Evolutionary conservation across 92 coral and sea anemone species (phyloP).

Genomic region (Ricordea florida): DNA sequence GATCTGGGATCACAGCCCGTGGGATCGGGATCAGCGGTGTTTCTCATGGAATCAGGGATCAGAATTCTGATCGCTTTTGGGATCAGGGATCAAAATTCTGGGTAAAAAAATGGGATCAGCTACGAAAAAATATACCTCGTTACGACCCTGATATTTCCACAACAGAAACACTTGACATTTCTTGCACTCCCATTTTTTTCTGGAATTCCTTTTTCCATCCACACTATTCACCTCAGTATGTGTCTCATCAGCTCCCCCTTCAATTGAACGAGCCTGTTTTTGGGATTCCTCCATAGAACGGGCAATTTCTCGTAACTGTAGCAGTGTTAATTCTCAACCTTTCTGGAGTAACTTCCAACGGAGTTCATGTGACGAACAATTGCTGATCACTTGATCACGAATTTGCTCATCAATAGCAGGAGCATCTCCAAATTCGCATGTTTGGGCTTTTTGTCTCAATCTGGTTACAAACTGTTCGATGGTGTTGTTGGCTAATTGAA

Average conservation of each 20-base stretch:
- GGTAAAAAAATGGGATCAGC: no score
- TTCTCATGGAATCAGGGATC: no score
- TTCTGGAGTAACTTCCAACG: slow-evolving; percentile 38
- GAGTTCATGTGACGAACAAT: slow-evolving; percentile 24
- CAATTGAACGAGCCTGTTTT: slow-evolving; percentile 32
- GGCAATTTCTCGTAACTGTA: slow-evolving; percentile 25
- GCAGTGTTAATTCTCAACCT: slow-evolving; percentile 24
- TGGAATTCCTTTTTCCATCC: neutral
- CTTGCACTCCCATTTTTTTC: neutral
- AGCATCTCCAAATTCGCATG: slow-evolving; percentile 51
- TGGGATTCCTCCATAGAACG: slow-evolving; percentile 49
- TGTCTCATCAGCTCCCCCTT: neutral
- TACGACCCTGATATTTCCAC: slow-evolving; percentile 1
- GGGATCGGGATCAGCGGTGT: no score
- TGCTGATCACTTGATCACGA: slow-evolving; percentile 42
- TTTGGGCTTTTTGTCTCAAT: slow-evolving; percentile 47
- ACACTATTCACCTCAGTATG: neutral
- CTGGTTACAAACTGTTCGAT: slow-evolving; percentile 53
- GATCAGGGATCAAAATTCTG: no score
- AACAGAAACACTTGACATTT: neutral
- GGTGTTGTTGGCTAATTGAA: slow-evolving; percentile 31
- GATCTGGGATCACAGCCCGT: no score
- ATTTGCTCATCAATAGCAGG: slow-evolving; percentile 44
- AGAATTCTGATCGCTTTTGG: no score
- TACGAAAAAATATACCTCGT: no score